Conservation (phyloP, 2,113 vertebrate species). For the Holacanthus passer region DNA sequence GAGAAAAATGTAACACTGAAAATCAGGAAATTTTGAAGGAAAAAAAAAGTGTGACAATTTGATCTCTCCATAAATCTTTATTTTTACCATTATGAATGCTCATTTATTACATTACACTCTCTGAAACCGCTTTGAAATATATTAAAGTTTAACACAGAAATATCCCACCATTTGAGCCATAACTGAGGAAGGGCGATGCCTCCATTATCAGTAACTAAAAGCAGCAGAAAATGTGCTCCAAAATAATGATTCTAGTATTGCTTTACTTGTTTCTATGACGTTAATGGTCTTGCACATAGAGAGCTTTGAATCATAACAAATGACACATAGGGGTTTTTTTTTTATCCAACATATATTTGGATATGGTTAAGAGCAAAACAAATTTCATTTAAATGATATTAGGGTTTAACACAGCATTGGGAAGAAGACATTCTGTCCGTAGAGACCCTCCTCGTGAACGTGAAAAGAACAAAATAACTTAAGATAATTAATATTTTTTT, state of each 20-base stretch:
- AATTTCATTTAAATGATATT: conserved; percentile 26
- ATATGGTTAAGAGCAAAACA: conserved; percentile 38
- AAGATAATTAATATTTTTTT: conserved; percentile 69
- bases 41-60: neutral
- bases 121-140: conserved; percentile 63
- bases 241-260: conserved; percentile 25
- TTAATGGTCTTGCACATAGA: conserved; percentile 7
- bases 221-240: conserved; percentile 59
- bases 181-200: conserved; percentile 41
- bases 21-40: neutral
- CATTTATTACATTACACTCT: conserved; percentile 61
- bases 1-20: neutral
- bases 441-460: conserved; percentile 29
- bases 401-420: conserved; percentile 32
- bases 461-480: conserved; percentile 78
- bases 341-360: conserved; percentile 10
- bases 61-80: conserved; percentile 67
- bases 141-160: conserved; percentile 55
- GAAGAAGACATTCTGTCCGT: conserved; percentile 32
- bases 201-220: conserved; percentile 65
- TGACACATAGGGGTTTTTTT: conserved; percentile 1
- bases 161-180: conserved; percentile 51
- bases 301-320: conserved; percentile 28
- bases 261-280: conserved; percentile 10
- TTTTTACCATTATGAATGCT: conserved; percentile 69